phyloP scores from a whole-genome alignment of 2,113 vertebrate genomes.

The Scopus umbretta region DNA sequence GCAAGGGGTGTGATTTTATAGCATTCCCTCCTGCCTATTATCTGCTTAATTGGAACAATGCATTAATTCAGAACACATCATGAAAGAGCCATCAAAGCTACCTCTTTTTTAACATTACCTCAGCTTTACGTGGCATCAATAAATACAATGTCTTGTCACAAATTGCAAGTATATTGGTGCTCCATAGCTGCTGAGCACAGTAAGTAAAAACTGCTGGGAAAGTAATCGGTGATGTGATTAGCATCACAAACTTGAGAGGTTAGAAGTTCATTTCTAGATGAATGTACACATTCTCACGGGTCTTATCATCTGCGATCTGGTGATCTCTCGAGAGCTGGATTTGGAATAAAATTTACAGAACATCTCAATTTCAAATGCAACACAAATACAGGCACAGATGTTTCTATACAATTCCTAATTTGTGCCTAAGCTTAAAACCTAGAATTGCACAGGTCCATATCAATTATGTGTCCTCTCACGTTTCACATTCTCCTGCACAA shows the following conservation, averaged over 20 bases:
- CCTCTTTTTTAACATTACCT: not conserved
- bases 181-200: not conserved
- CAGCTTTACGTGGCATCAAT: not conserved
- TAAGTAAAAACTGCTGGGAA: not conserved
- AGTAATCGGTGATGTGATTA: not conserved
- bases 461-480: not conserved
- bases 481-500: not conserved
- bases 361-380: not conserved
- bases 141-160: not conserved
- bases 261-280: not conserved
- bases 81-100: not conserved
- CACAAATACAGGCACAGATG: conserved; percentile 10
- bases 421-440: not conserved
- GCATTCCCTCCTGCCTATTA: not conserved
- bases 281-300: not conserved
- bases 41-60: not conserved
- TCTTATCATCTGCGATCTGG: not conserved
- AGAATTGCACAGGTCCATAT: not conserved
- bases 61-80: not conserved
- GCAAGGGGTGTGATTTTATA: not conserved
- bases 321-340: not conserved
- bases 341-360: conserved; percentile 10
- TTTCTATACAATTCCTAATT: conserved; percentile 28
- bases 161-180: not conserved
- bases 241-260: conserved; percentile 3